Evolutionary conservation across 2,888 invertebrate genomes (phyloP), one percentile per base, ranked within the genome.

Genomic region (Heterodera filipjevi): DNA sequence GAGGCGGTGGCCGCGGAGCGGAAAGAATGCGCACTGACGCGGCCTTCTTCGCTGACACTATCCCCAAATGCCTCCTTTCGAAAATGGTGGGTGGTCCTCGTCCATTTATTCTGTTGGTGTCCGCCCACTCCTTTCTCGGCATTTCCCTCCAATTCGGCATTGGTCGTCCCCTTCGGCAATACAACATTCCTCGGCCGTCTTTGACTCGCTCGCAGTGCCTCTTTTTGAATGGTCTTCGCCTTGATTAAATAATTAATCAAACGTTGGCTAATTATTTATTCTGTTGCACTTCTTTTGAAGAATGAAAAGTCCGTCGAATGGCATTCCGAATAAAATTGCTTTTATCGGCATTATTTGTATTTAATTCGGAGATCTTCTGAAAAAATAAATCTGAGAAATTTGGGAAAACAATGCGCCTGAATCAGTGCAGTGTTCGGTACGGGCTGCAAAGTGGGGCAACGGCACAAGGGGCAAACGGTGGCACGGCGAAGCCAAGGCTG

Each of bases 391-490:
- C 33, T n/a, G n/a, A 39, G 10, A 27, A 72, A 39, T 33, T 46
- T 0, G 33, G 19, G 32, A n/a, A 53, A 49, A 30, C 39, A 32
- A 2, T 53, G 53, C 27, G 64, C 79, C 66, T 77, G 70, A 19
- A n/a, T 32, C 12, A 79, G 39, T 32, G 66, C 72, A 1, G 64
- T 79, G 66, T 79, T 79, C 16, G 70, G 72, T 35, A 79, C 66
- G 8, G 79, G 79, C 66, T 71, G 64, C 32, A 79, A 70, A 27
- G 79, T 77, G 33, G 64, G 53, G 6, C 49, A 59, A 30, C 79
- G 76, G 44, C 79, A 79, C 16, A 53, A 44, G 30, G 79, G 79
- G 49, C 79, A 79, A 78, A 75, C 79, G 30, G 79, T 79, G 44
- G 76, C 79, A 32, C 66, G 49, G n/a, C 76, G 77, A 3, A 79